Conservation (phyloP, 2,113 vertebrate species). For the Anarrhichthys ocellatus region DNA sequence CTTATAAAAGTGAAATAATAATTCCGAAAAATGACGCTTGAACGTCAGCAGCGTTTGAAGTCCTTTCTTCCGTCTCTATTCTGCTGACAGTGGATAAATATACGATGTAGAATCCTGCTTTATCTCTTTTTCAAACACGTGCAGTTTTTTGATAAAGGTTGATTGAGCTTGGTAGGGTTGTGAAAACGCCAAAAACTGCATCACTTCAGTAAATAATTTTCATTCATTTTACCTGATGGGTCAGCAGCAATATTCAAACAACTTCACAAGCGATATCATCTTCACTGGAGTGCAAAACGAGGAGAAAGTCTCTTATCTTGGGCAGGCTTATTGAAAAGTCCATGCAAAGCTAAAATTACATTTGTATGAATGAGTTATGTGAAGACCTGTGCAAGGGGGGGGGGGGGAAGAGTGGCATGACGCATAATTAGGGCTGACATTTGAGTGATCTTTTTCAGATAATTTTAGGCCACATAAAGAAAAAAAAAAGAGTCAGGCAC, state of each 20-base stretch:
- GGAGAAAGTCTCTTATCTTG: not conserved
- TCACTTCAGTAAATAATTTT: not conserved
- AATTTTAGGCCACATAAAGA: constrained; percentile 41
- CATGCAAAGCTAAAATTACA: constrained; percentile 24
- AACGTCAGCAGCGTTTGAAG: constrained; percentile 1
- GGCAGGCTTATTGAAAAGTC: not conserved
- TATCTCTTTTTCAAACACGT: not conserved
- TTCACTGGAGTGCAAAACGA: not conserved
- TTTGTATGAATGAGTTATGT: constrained; percentile 29
- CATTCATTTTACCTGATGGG: not conserved
- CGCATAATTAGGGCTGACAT: constrained; percentile 50
- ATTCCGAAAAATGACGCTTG: not conserved
- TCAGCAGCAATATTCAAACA: not conserved
- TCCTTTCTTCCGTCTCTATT: not conserved
- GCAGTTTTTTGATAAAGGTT: not conserved
- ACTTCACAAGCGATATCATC: not conserved
- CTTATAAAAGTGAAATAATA: constrained; percentile 19
- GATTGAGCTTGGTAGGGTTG: not conserved
- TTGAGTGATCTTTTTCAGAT: constrained; percentile 48
- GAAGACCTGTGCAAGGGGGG: constrained; percentile 13
- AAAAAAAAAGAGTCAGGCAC: not conserved
- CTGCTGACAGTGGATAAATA: not conserved
- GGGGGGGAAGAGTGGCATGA: constrained; percentile 16
- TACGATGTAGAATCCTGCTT: not conserved
- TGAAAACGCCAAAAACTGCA: not conserved